Percentiles rank a stretch among this genome's conserved stretches.
Evolutionary conservation across 2,113 vertebrate genomes (phyloP).

Genomic region (Phylloscopus trochilus): DNA sequence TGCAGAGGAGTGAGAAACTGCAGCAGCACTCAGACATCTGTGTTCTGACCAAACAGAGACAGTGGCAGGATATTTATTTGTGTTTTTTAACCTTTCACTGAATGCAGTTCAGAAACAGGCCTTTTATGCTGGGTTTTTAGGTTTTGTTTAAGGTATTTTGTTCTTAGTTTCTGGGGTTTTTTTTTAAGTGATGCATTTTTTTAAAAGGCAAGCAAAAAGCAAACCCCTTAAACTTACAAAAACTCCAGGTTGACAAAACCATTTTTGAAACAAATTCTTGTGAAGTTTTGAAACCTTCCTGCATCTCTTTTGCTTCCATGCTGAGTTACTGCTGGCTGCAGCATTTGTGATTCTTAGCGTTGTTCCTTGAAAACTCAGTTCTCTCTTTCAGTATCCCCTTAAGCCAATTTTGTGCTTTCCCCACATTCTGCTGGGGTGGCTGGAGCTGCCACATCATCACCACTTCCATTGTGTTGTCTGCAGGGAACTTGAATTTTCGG

Average conservation of each 20-base stretch:
- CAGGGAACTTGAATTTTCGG: slow-evolving; percentile 89
- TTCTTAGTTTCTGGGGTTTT: background rate
- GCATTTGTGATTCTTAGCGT: background rate
- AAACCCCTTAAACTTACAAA: background rate
- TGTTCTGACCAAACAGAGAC: background rate
- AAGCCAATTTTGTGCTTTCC: background rate
- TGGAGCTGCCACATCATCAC: background rate
- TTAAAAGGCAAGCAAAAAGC: background rate
- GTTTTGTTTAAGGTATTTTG: background rate
- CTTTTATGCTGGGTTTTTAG: background rate
- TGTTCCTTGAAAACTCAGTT: background rate
- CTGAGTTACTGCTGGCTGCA: background rate
- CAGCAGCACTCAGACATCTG: background rate
- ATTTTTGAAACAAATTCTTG: background rate
- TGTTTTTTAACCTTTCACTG: background rate
- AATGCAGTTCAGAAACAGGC: background rate
- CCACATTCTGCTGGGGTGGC: background rate
- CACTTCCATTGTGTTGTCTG: background rate
- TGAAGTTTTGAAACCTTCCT: background rate
- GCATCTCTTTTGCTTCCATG: background rate
- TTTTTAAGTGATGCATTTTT: background rate
- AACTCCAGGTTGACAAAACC: background rate
- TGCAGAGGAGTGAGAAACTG: background rate
- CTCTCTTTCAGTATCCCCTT: background rate
- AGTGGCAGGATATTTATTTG: background rate